Evolutionary conservation across 2,888 invertebrate species (phyloP).

Genomic region (Agonum fuliginosum): DNA sequence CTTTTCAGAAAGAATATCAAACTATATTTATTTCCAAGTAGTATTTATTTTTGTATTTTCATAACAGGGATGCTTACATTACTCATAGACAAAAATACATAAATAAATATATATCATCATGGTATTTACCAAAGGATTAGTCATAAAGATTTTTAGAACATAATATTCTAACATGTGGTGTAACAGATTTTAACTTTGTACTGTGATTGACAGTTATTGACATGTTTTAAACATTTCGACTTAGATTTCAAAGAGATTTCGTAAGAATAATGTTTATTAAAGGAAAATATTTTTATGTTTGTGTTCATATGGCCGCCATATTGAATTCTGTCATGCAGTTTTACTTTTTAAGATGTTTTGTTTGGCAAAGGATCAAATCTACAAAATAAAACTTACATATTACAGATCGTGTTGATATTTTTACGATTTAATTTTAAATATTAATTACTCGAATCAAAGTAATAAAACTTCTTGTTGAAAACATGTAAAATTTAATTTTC

Average conservation of each 20-base stretch:
- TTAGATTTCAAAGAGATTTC: background rate
- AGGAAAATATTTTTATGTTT: constrained; percentile 15
- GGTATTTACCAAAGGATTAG: too few species aligned
- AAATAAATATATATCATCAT: too few species aligned
- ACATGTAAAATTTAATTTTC: background rate
- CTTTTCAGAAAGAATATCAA: background rate
- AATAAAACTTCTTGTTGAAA: background rate
- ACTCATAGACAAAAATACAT: background rate
- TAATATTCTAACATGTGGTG: background rate
- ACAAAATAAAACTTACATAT: constrained; percentile 3
- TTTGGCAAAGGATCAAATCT: constrained; percentile 23
- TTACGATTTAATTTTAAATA: constrained; percentile 16
- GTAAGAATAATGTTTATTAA: background rate
- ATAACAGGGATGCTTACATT: too few species aligned
- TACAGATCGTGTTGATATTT: constrained; percentile 29
- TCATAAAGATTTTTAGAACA: too few species aligned
- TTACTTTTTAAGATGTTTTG: constrained; percentile 18
- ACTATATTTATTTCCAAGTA: background rate
- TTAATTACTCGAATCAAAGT: background rate
- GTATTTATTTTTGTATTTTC: too few species aligned
- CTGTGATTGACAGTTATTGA: background rate
- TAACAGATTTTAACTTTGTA: background rate
- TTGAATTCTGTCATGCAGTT: constrained; percentile 12
- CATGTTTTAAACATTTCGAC: background rate
- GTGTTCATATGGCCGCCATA: background rate